These are phyloP conservation scores for Ammodytes dubius DNA, from an alignment of 2,113 vertebrate genomes.

Conservation along the genomic window DNA sequence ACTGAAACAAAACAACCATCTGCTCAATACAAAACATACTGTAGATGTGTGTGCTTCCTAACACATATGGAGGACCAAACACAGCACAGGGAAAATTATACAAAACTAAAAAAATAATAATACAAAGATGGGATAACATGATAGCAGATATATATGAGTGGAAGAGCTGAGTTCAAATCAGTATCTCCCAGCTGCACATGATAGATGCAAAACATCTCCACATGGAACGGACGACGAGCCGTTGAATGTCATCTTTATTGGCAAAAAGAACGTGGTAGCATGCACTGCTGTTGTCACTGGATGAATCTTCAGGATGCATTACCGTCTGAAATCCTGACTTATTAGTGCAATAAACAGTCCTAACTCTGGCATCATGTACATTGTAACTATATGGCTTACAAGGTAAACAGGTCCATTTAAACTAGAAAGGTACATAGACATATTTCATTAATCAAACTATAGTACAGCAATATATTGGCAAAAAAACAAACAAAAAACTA, in stretches of 20 bases:
- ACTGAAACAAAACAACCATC: slow-evolving; percentile 61
- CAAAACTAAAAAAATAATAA: slow-evolving; percentile 60
- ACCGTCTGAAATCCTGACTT: slow-evolving; percentile 58
- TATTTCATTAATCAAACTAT: slow-evolving; percentile 83
- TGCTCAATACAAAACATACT: slow-evolving; percentile 26
- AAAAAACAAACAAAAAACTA: slow-evolving; percentile 70
- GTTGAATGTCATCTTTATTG: slow-evolving; percentile 67
- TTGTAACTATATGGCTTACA: slow-evolving; percentile 89
- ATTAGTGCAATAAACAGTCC: slow-evolving; percentile 86
- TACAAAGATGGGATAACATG: slow-evolving; percentile 22
- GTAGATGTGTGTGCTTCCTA: slow-evolving; percentile 26
- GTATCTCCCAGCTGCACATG: slow-evolving; percentile 33
- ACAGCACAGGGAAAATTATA: slow-evolving; percentile 54
- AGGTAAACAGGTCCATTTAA: slow-evolving; percentile 87
- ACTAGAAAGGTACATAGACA: slow-evolving; percentile 86
- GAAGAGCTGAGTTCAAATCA: slow-evolving; percentile 44
- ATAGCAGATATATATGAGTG: slow-evolving; percentile 2
- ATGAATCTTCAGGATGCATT: slow-evolving; percentile 50
- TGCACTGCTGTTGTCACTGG: slow-evolving; percentile 53
- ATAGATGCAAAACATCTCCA: slow-evolving; percentile 21
- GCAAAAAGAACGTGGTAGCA: slow-evolving; percentile 69
- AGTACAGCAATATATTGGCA: slow-evolving; percentile 88
- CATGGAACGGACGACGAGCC: slow-evolving; percentile 50
- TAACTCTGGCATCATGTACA: slow-evolving; percentile 85
- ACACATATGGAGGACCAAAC: slow-evolving; percentile 41